A percentile compares a stretch with the other conserved stretches of the same genome.
Conservation (phyloP, 2,113 vertebrate genomes). For the Neolamprologus ventralis region DNA sequence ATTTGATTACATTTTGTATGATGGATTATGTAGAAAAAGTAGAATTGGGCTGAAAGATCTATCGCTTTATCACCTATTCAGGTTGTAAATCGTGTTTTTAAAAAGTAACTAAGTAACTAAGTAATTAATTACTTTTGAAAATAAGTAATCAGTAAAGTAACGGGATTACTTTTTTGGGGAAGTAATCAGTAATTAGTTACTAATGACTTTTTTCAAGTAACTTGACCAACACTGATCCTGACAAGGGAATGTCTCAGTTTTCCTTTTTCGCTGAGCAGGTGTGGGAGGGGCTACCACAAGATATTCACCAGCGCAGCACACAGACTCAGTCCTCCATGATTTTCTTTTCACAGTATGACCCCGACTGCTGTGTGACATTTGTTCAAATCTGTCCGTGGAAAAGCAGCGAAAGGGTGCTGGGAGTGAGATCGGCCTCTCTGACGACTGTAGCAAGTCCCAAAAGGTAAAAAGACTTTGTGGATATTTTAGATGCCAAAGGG, state of each 20-base stretch:
- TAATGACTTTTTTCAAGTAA: neutral
- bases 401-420: neutral
- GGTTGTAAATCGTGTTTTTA: neutral
- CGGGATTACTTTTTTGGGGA: neutral
- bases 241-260: neutral
- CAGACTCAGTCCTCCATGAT: neutral
- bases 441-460: neutral
- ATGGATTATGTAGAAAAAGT: neutral
- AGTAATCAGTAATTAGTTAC: neutral
- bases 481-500: neutral
- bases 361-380: neutral
- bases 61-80: neutral
- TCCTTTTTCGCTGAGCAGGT: neutral
- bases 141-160: neutral
- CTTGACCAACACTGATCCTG: neutral
- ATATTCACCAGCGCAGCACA: neutral
- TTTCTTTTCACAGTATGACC: neutral
- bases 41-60: neutral
- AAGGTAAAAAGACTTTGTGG: neutral
- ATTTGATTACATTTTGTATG: neutral
- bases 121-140: neutral
- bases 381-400: neutral
- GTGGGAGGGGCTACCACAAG: neutral
- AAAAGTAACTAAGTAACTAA: neutral
- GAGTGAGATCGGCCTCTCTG: neutral